Conservation (phyloP, 2,797 vertebrate genomes). For the Syngnathus rostellatus region DNA sequence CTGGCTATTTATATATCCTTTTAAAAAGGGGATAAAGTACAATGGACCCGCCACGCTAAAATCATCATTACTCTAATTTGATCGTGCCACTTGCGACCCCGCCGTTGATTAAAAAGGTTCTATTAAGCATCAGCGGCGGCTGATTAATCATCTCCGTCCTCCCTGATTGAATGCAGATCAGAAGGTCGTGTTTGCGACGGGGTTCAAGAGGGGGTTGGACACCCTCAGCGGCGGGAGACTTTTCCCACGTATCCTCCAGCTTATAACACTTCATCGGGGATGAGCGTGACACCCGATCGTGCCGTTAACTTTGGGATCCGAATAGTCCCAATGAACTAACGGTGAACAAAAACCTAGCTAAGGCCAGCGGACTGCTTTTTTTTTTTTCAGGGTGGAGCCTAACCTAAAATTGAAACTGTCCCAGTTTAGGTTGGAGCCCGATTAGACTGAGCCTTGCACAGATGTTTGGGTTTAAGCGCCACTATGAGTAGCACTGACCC, state of each 20-base stretch:
- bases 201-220: background rate
- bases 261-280: background rate
- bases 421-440: too few species aligned
- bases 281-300: background rate
- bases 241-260: background rate
- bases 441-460: too few species aligned
- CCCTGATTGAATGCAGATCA: conserved; percentile 31
- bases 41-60: background rate
- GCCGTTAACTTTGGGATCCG: background rate
- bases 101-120: conserved; percentile 40
- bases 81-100: conserved; percentile 19
- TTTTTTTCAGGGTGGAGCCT: too few species aligned
- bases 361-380: too few species aligned
- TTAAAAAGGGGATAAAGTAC: background rate
- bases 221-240: background rate
- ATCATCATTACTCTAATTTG: background rate
- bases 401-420: too few species aligned
- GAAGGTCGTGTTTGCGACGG: background rate
- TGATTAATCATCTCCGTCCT: conserved; percentile 46
- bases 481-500: too few species aligned
- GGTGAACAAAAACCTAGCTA: background rate
- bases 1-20: background rate
- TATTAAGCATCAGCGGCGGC: background rate
- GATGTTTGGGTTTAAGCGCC: too few species aligned
- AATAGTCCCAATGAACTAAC: background rate